Evolutionary conservation across 2,797 vertebrate species (phyloP).

Genomic region (Hyperoplus lanceolatus): DNA sequence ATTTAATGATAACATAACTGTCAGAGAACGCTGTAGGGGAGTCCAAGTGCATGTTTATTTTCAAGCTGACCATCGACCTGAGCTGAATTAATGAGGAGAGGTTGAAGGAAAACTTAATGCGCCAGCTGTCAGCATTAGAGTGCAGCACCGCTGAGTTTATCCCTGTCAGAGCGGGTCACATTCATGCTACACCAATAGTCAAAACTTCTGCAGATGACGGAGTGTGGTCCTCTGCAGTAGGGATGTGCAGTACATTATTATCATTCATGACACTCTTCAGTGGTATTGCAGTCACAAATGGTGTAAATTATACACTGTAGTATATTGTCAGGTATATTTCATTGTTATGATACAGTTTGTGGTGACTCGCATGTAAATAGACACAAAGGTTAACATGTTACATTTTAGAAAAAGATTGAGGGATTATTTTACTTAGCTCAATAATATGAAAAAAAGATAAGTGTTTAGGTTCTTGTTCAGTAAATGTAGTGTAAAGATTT

Average conservation of each 20-base stretch:
- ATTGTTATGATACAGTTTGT: neutral
- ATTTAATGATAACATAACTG: conserved; percentile 64
- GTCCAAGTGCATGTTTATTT: conserved; percentile 26
- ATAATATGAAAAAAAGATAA: neutral
- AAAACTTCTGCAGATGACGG: conserved; percentile 26
- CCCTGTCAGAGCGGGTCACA: conserved; percentile 51
- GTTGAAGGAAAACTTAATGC: conserved; percentile 49
- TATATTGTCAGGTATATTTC: neutral
- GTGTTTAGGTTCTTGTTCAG: neutral
- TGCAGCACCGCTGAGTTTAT: conserved; percentile 38
- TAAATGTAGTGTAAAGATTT: neutral
- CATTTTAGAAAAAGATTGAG: neutral
- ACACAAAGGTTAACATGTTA: neutral
- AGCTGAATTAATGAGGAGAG: conserved; percentile 74
- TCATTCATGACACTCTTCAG: conserved; percentile 2
- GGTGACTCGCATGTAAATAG: neutral
- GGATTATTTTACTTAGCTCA: neutral
- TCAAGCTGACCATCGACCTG: conserved; percentile 63
- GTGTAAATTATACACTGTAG: neutral
- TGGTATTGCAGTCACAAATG: conserved; percentile 4
- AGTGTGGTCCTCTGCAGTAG: neutral
- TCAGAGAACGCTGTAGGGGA: conserved; percentile 48
- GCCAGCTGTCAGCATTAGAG: conserved; percentile 66
- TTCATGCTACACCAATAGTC: conserved; percentile 23
- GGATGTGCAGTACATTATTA: conserved; percentile 1